phyloP scores from a whole-genome alignment of 2,113 vertebrate genomes.

The Halichoeres trimaculatus region DNA sequence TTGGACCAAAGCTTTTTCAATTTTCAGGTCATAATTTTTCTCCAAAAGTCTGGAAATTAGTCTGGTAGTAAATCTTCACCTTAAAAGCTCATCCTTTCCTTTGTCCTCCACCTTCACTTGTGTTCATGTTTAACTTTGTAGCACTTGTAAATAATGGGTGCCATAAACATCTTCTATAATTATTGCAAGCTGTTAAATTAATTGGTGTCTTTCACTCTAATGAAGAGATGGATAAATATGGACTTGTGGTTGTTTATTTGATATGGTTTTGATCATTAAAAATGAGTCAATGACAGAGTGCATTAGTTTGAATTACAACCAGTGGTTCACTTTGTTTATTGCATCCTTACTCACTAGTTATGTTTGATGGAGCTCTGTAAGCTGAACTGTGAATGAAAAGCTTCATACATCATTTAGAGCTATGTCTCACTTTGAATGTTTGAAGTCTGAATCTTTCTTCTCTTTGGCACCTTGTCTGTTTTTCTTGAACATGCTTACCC shows the following conservation, averaged over 20 bases:
- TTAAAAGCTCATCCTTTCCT: neutral
- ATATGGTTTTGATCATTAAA: neutral
- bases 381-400: neutral
- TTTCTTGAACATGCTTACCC: too few species aligned
- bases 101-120: too few species aligned
- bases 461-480: too few species aligned
- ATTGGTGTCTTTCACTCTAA: constrained; percentile 22
- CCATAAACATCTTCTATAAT: neutral
- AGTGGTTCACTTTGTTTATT: neutral
- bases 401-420: neutral
- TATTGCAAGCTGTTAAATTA: neutral
- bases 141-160: neutral
- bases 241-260: constrained; percentile 1
- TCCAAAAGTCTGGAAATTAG: constrained; percentile 6
- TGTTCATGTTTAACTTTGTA: neutral
- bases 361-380: neutral
- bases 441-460: neutral
- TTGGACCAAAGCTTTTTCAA: constrained; percentile 11
- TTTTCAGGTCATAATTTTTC: constrained; percentile 19
- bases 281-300: neutral
- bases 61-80: neutral
- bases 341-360: constrained; percentile 8
- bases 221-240: constrained; percentile 21
- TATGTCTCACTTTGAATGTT: neutral
- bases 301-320: constrained; percentile 17